These are phyloP conservation scores for Craseonycteris thonglongyai DNA, from an alignment of 2,113 vertebrate species.

Conservation along the genomic window DNA sequence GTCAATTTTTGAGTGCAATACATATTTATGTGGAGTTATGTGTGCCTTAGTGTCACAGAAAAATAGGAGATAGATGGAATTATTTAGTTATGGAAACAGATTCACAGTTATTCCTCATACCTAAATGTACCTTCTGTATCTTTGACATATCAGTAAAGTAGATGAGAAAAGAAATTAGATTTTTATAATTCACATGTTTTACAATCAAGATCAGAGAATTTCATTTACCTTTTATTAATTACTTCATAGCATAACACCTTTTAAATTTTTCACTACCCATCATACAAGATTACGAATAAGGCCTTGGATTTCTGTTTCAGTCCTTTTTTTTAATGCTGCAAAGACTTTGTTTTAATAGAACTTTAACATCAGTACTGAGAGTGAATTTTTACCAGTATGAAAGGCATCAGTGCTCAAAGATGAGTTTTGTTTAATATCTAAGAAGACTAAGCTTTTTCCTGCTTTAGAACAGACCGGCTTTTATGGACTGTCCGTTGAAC, in stretches of 20 bases:
- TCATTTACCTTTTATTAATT: not conserved
- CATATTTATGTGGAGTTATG: not conserved
- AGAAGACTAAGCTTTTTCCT: not conserved
- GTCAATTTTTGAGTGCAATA: not conserved
- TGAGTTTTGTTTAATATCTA: not conserved
- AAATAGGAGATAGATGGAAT: not conserved
- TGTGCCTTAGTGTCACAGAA: not conserved
- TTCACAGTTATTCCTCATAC: not conserved
- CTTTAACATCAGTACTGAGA: not conserved
- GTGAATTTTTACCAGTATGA: not conserved
- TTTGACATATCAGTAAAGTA: not conserved
- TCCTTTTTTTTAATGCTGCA: not conserved
- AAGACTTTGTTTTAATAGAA: constrained; percentile 14
- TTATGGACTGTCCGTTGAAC: not conserved
- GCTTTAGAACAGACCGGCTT: not conserved
- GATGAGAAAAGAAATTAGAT: not conserved
- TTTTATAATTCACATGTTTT: not conserved
- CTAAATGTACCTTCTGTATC: not conserved
- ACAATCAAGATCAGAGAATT: not conserved
- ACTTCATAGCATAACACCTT: not conserved
- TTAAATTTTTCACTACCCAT: not conserved
- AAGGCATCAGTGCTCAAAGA: not conserved
- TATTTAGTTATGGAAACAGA: not conserved
- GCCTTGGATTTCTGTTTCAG: not conserved
- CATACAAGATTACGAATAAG: not conserved